A percentile compares a stretch with the other conserved stretches of the same genome.
These are phyloP conservation scores for Callorhinus ursinus DNA, from an alignment of 2,113 vertebrate species.

Conservation along the genomic window DNA sequence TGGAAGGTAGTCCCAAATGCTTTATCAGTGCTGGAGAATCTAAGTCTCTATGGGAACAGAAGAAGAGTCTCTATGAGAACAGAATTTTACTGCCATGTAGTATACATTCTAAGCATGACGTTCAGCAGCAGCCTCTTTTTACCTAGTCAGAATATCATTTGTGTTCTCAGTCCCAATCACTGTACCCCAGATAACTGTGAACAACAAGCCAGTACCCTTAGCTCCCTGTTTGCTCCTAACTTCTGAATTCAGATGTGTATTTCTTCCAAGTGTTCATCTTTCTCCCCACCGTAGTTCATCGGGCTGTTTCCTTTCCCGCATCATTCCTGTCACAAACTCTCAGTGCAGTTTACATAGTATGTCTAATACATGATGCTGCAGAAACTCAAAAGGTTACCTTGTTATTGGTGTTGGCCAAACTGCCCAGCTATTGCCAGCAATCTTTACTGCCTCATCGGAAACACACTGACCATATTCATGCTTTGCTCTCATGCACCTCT, in stretches of 20 bases:
- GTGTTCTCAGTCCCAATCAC: slow-evolving; percentile 14
- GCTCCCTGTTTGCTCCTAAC: slow-evolving; percentile 7
- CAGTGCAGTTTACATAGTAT: slow-evolving; percentile 35
- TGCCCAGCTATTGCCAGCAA: slow-evolving; percentile 51
- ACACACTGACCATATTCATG: slow-evolving; percentile 4
- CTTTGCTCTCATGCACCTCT: background rate
- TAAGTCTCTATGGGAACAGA: slow-evolving; percentile 22
- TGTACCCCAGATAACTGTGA: slow-evolving; percentile 41
- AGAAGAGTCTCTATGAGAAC: slow-evolving; percentile 14
- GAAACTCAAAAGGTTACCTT: slow-evolving; percentile 58
- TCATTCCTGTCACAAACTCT: slow-evolving; percentile 59
- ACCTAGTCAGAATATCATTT: background rate
- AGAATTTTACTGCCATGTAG: background rate
- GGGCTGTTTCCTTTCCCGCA: slow-evolving; percentile 56
- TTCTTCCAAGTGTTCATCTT: slow-evolving; percentile 49
- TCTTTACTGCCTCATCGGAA: slow-evolving; percentile 65
- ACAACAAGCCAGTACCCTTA: background rate
- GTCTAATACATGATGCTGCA: slow-evolving; percentile 39
- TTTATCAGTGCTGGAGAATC: background rate
- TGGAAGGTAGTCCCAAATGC: background rate
- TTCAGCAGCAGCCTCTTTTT: background rate
- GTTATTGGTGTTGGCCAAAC: slow-evolving; percentile 45
- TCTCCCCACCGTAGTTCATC: slow-evolving; percentile 32
- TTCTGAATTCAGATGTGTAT: slow-evolving; percentile 42
- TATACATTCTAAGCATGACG: background rate